Percentiles rank a stretch among this genome's conserved stretches.
These are phyloP conservation scores for Luperina testacea DNA, from an alignment of 2,888 invertebrate species.

Conservation along the genomic window DNA sequence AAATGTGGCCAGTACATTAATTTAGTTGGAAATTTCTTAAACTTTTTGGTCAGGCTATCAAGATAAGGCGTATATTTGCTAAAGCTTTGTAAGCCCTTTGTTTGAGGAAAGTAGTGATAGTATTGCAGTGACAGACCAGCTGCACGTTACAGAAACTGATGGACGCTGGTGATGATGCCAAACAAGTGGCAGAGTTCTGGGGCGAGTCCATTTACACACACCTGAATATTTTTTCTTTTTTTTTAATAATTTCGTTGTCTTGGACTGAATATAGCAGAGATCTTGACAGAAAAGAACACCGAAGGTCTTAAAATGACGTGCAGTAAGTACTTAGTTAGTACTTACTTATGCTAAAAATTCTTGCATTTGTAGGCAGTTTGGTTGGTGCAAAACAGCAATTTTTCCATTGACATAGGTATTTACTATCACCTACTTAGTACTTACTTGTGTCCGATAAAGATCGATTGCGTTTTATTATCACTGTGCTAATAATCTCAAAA, in stretches of 20 bases:
- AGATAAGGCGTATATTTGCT: not conserved
- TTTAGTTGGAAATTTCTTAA: not conserved
- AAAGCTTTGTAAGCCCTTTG: not conserved
- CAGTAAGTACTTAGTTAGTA: not conserved
- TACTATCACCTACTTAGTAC: not conserved
- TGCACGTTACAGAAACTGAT: no score
- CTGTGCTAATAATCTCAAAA: slow-evolving; percentile 29
- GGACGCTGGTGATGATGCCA: no score
- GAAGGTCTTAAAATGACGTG: not conserved
- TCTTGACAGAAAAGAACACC: not conserved
- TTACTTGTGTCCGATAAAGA: slow-evolving; percentile 22
- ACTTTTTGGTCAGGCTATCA: not conserved
- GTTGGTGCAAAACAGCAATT: not conserved
- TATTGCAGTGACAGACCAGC: not conserved
- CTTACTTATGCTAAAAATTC: not conserved
- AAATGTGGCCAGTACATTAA: not conserved
- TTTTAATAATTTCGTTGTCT: not conserved
- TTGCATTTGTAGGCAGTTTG: not conserved
- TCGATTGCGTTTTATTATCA: slow-evolving; percentile 34
- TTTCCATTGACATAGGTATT: slow-evolving; percentile 15
- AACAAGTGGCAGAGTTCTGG: no score
- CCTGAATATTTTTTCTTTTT: not conserved
- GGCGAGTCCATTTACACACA: not conserved
- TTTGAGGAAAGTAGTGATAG: not conserved
- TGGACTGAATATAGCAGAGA: not conserved